Base-by-base conservation (phyloP, 2,113 vertebrate species). In the Hucho hucho region DNA sequence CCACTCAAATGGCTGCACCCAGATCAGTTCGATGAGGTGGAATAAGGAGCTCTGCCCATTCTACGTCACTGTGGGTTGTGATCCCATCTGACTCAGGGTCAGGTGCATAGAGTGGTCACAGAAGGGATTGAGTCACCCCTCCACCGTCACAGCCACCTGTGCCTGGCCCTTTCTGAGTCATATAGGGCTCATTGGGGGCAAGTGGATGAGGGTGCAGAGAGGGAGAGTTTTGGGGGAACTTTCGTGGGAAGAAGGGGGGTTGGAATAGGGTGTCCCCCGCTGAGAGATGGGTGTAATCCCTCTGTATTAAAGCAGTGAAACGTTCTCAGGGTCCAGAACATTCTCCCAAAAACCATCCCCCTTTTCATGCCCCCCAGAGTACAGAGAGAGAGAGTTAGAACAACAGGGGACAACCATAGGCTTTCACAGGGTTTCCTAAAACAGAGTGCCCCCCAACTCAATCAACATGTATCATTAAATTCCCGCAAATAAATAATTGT, bases 201-300 rank as follows among this genome's bases (percentile, higher is more conserved):
- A 56, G 69, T 24, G 69, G 49, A 58, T 71, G 47, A 71, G 69
- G 49, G 43, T 11, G 3, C 26, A 24, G 20, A 24, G 64, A 20
- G 32, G 46, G 47, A 72, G 64, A 13, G 16, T 11, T 43, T 43
- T 43, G 37, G 63, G 22, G 25, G 0, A 26, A 6, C 5, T 16
- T 16, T 0, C 28, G 5, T 4, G 26, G 25, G 12, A 2, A 6
- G 75, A 76, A 74, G 68, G 79, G 53, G 73, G 75, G 66, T 63
- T 86, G 67, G 65, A 85, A 66, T 87, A 79, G 84, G 89, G 83
- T 81, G 79, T 47, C 77, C 63, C 87, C 88, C 70, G 79, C 86
- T 88, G 90, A 81, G 89, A 90, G 78, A 76, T 74, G 86, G 83
- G 80, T 81, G 84, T 89, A 90, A 92, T 92, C 87, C 83, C 86